Base-by-base conservation (phyloP, 2,797 vertebrate species). In the Spinibarbus caldwelli region DNA sequence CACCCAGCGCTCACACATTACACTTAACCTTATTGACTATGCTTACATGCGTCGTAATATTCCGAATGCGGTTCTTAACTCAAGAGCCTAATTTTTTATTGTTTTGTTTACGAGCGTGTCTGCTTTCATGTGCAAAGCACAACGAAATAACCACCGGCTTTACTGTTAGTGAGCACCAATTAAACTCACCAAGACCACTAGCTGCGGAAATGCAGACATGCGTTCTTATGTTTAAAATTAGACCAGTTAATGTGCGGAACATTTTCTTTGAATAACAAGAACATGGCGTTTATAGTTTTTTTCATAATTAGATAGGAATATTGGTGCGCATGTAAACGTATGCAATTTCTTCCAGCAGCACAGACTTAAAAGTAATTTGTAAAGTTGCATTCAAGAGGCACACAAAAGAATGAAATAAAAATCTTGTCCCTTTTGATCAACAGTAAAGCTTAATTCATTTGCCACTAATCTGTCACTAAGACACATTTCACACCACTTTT, bases 1-100 rank as follows among this genome's bases (percentile, higher is more conserved):
- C 92, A 92, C 91, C 87, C 86, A 89, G 85, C 89, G 89, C 91
- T 92, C 89, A 89, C 93, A 90, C 92, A 92, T 90, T 93, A 93
- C 93, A 94, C 92, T 92, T 92, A 92, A 91, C 91, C 91, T 87
- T 86, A 89, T 93, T 93, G 90, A 94, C 90, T 80, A 64, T 1
- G 36, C 62, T 85, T 85, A 80, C 52, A 72, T 91, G 47, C 31
- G 5, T 81, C 31, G 7, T 72, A 38, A 72, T 85, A 72, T 64
- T 80, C 84, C 54, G 11, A 47, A 73, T 80, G 67, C 43, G 23
- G 54, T 64, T 85, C 41, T 70, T 70, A 57, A 54, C 73, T 52
- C 34, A 17, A n/a, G 49, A 62, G 82, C n/a, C 59, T 21, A 57
- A 84, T 49, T 84, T n/a, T 84, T 78, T 78, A 78, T 78, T 78